A percentile compares a stretch with the other conserved stretches of the same genome.
Conservation (phyloP, 2,113 vertebrate species). For the Gyps fulvus region DNA sequence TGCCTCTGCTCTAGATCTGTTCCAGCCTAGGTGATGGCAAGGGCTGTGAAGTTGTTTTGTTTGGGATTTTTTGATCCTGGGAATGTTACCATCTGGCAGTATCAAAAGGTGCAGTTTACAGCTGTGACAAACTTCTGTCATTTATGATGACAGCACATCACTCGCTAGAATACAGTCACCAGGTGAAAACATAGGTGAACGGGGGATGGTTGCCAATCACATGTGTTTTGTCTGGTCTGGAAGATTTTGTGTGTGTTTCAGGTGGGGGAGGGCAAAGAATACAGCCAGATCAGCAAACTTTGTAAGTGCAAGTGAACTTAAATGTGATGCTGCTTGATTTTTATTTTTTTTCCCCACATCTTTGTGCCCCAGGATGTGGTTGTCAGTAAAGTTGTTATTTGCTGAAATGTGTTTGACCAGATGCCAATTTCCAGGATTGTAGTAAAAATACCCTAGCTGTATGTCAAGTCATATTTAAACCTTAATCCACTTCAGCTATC, state of each 20-base stretch:
- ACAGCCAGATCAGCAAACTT: not conserved
- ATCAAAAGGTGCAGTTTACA: not conserved
- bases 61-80: not conserved
- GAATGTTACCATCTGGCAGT: rapidly evolving
- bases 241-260: not conserved
- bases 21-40: not conserved
- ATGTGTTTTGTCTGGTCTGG: rapidly evolving
- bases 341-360: rapidly evolving
- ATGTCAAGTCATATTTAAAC: not conserved
- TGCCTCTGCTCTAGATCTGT: rapidly evolving
- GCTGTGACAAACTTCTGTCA: rapidly evolving
- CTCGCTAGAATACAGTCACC: rapidly evolving
- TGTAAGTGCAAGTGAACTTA: rapidly evolving
- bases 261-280: not conserved
- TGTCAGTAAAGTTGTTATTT: not conserved
- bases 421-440: not conserved
- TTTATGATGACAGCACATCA: rapidly evolving
- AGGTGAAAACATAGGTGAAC: rapidly evolving
- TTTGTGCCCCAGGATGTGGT: not conserved
- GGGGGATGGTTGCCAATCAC: not conserved
- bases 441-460: not conserved
- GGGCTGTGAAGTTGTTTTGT: too few species aligned
- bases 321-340: not conserved
- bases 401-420: not conserved
- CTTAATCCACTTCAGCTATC: not conserved